These are phyloP conservation scores for Tetranychus urticae DNA, from an alignment of 1,140 invertebrate genomes.

Conservation along the genomic window DNA sequence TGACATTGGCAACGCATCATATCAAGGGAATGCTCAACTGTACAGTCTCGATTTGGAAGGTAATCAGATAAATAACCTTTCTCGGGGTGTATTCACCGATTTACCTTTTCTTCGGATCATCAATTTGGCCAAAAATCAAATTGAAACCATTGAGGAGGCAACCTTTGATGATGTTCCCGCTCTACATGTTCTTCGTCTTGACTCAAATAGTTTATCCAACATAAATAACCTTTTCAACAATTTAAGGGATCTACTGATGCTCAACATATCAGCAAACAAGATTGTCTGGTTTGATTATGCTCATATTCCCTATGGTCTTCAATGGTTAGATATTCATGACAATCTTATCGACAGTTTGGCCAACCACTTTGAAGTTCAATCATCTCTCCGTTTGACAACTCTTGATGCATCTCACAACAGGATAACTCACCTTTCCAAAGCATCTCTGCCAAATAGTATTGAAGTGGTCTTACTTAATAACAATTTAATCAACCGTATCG, in stretches of 20 bases:
- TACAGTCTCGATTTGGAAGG: conserved; percentile 61
- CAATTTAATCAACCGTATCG: conserved; percentile 49
- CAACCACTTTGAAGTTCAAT: conserved; percentile 53
- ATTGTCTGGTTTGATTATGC: conserved; percentile 73
- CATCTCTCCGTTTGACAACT: conserved; percentile 33
- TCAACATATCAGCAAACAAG: conserved; percentile 75
- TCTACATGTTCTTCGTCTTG: conserved; percentile 60
- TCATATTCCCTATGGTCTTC: conserved; percentile 48
- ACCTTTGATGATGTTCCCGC: conserved; percentile 52
- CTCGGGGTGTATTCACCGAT: conserved; percentile 43
- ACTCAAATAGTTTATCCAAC: conserved; percentile 56
- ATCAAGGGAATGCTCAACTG: conserved; percentile 54
- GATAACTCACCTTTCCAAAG: conserved; percentile 41
- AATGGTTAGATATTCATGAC: conserved; percentile 73
- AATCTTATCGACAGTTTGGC: conserved; percentile 59
- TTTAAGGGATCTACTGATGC: conserved; percentile 54
- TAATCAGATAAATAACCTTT: conserved; percentile 64
- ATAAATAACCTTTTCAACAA: conserved; percentile 61
- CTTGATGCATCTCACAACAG: conserved; percentile 60
- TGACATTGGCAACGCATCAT: conserved; percentile 40
- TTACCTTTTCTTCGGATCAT: conserved; percentile 60
- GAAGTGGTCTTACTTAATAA: conserved; percentile 57
- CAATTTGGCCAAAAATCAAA: conserved; percentile 62
- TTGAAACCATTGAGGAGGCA: conserved; percentile 49
- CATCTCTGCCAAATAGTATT: conserved; percentile 45